phyloP scores from a whole-genome alignment of 2,888 invertebrate genomes.

The Hermaeophaga mercurialis region DNA sequence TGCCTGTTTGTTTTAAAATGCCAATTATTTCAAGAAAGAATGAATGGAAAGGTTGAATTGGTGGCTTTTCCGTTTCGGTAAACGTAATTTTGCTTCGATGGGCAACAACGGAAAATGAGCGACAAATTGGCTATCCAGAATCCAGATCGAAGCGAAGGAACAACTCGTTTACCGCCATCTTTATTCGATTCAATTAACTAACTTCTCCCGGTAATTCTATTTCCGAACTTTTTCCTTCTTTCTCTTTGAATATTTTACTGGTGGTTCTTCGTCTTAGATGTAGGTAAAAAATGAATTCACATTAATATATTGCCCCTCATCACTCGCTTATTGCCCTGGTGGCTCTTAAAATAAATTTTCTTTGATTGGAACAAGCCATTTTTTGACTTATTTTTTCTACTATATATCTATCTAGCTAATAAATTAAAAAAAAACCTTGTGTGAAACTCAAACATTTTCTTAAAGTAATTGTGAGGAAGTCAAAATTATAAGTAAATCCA shows the following conservation, averaged over 20 bases:
- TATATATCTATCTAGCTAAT: no score
- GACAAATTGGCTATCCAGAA: constrained; percentile 47
- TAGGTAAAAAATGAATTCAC: no score
- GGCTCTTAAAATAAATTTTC: no score
- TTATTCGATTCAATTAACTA: constrained; percentile 42
- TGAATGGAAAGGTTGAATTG: constrained; percentile 35
- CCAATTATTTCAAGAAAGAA: not conserved
- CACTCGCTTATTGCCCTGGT: no score
- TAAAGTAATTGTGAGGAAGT: no score
- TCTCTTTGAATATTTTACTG: constrained; percentile 4
- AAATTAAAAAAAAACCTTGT: no score
- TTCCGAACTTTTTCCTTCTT: constrained; percentile 38
- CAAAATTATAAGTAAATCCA: no score
- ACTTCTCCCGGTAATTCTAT: constrained; percentile 47
- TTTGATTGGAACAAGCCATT: no score
- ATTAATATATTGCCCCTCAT: no score
- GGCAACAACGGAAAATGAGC: constrained; percentile 42
- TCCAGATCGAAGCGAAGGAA: constrained; percentile 26
- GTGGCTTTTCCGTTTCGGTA: constrained; percentile 26
- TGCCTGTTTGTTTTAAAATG: no score
- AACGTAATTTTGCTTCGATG: constrained; percentile 18
- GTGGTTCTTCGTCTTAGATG: not conserved
- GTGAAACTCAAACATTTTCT: no score
- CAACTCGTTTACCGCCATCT: constrained; percentile 44
- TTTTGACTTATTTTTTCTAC: no score